Conservation (phyloP, 2,113 vertebrate genomes). For the Crypturellus undulatus region DNA sequence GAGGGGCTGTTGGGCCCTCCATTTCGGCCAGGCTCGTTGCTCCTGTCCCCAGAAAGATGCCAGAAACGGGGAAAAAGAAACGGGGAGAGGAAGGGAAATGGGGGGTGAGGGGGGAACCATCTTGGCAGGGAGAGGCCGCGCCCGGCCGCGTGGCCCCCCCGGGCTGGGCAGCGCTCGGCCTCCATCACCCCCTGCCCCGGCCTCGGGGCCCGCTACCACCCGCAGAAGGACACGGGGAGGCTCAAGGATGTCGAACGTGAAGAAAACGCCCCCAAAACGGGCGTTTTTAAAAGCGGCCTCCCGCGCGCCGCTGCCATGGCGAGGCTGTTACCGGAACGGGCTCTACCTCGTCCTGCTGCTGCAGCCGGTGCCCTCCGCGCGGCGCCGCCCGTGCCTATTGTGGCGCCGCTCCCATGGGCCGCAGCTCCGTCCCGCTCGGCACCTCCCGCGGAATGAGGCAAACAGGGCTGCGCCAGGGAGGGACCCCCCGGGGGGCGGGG, state of each 20-base stretch:
- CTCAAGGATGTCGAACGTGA: background rate
- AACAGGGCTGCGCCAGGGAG: background rate
- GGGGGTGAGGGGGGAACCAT: no score
- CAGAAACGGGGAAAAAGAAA: no score
- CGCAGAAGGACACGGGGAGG: no score
- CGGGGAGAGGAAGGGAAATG: no score
- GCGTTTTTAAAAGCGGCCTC: background rate
- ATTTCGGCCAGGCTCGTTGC: no score
- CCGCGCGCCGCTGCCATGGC: background rate
- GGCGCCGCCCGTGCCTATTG: slow-evolving; percentile 16
- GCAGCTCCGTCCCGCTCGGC: background rate
- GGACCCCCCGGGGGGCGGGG: slow-evolving; percentile 29
- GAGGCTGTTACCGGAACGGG: slow-evolving; percentile 18
- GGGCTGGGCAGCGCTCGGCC: no score
- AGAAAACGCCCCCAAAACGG: background rate
- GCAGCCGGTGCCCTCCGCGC: background rate
- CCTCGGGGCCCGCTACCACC: no score
- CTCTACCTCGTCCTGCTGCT: background rate
- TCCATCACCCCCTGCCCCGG: no score
- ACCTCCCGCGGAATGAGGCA: background rate
- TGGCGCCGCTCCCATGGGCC: background rate
- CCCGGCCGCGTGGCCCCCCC: no score
- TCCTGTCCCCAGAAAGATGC: no score
- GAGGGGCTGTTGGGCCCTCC: background rate
- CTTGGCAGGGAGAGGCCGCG: no score